A percentile compares a stretch with the other conserved stretches of the same genome.
phyloP scores from a whole-genome alignment of 2,113 vertebrate species.

The Odontophorus gujanensis region DNA sequence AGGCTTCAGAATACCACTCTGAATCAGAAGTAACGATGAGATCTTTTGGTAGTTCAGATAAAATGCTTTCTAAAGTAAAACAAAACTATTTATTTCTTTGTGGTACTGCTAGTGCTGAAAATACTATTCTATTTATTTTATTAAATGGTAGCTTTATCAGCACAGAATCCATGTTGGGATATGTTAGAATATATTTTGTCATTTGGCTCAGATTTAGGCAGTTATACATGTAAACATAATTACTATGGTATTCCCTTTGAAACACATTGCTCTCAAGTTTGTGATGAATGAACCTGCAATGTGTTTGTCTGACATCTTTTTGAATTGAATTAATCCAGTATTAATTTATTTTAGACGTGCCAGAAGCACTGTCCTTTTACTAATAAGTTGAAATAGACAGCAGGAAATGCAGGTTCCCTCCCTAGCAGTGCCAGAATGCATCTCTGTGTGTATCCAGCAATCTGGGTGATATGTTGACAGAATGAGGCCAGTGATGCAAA shows the following conservation, averaged over 20 bases:
- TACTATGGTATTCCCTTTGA: background rate
- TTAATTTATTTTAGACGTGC: slow-evolving; percentile 69
- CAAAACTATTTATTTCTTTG: background rate
- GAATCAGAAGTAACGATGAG: background rate
- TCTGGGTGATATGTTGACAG: slow-evolving; percentile 85
- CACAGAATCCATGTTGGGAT: background rate
- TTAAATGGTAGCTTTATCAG: slow-evolving; percentile 6
- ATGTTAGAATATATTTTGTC: slow-evolving; percentile 30
- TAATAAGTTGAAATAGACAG: slow-evolving; percentile 68
- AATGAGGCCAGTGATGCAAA: slow-evolving; percentile 85
- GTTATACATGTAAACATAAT: slow-evolving; percentile 49
- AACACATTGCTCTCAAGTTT: slow-evolving; percentile 2
- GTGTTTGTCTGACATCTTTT: slow-evolving; percentile 11
- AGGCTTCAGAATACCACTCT: background rate
- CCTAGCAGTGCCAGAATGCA: slow-evolving; percentile 67
- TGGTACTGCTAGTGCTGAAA: background rate
- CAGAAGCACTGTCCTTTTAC: slow-evolving; percentile 66
- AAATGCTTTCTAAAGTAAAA: background rate
- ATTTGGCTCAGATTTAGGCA: slow-evolving; percentile 53
- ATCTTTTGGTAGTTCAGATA: background rate
- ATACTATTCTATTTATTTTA: background rate
- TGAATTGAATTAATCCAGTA: slow-evolving; percentile 60
- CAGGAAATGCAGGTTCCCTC: slow-evolving; percentile 62
- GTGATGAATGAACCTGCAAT: background rate
- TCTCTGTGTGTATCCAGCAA: slow-evolving; percentile 77